Evolutionary conservation across 2,113 vertebrate genomes (phyloP).

Genomic region (Brevimyrus niger): DNA sequence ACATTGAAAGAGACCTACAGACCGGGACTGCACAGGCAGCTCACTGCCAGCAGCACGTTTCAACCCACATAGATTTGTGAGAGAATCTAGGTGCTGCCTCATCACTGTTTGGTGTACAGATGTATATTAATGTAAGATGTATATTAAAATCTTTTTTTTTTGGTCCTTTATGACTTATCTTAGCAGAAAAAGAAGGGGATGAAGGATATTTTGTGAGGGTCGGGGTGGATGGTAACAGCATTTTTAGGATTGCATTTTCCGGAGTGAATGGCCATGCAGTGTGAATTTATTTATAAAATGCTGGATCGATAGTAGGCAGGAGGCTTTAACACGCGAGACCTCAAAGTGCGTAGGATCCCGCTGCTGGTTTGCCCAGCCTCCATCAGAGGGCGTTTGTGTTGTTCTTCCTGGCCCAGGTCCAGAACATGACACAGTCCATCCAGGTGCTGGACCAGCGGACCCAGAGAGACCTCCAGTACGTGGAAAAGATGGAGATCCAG

Average conservation of each 20-base stretch:
- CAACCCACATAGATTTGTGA: neutral
- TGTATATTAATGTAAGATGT: neutral
- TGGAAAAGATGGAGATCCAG: constrained; percentile 93
- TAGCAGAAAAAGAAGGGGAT: neutral
- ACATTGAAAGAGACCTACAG: neutral
- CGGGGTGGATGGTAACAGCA: neutral
- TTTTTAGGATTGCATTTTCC: neutral
- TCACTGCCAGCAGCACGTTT: neutral
- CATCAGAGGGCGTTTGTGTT: neutral
- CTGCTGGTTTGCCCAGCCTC: neutral
- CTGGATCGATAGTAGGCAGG: neutral
- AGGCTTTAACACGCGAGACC: neutral
- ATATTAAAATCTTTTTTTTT: neutral
- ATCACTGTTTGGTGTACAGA: neutral
- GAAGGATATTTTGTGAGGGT: neutral
- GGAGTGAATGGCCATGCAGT: neutral
- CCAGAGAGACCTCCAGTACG: constrained; percentile 86
- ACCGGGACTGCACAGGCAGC: neutral
- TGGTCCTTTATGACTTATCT: neutral
- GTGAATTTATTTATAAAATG: neutral
- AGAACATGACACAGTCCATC: constrained; percentile 96
- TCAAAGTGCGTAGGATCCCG: neutral
- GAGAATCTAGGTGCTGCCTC: neutral
- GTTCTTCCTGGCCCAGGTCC: constrained; percentile 66
- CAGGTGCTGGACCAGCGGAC: constrained; percentile 88